These are phyloP conservation scores for Camponotus pennsylvanicus DNA, from an alignment of 1,140 invertebrate species.

Conservation along the genomic window DNA sequence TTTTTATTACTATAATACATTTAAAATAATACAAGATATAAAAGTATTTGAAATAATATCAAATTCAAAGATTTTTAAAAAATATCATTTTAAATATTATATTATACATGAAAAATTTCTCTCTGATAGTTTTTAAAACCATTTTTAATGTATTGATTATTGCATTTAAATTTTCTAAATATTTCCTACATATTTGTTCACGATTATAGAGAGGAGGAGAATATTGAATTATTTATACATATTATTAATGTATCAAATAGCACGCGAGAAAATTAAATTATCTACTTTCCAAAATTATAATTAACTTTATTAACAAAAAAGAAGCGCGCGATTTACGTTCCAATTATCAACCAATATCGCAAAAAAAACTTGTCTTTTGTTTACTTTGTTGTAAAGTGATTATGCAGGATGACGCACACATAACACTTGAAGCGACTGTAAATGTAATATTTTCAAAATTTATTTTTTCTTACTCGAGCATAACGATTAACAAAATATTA, in stretches of 20 bases:
- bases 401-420: not conserved
- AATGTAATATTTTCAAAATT: not conserved
- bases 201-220: not conserved
- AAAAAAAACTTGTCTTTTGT: not conserved
- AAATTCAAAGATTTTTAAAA: too few species aligned
- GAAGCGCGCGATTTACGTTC: not conserved
- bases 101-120: too few species aligned
- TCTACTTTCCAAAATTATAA: conserved; percentile 21
- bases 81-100: too few species aligned
- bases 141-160: too few species aligned
- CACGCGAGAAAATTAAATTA: not conserved
- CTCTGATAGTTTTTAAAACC: too few species aligned
- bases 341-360: not conserved
- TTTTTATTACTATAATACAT: too few species aligned
- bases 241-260: not conserved
- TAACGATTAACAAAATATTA: too few species aligned
- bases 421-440: not conserved
- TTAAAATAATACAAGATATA: too few species aligned
- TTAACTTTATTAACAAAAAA: conserved; percentile 15
- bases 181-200: too few species aligned
- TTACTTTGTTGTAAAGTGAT: not conserved
- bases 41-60: too few species aligned
- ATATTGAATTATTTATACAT: not conserved
- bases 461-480: too few species aligned
- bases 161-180: too few species aligned